Base-by-base conservation (phyloP, 1,140 invertebrate species). In the Thereuonema tuberculata region DNA sequence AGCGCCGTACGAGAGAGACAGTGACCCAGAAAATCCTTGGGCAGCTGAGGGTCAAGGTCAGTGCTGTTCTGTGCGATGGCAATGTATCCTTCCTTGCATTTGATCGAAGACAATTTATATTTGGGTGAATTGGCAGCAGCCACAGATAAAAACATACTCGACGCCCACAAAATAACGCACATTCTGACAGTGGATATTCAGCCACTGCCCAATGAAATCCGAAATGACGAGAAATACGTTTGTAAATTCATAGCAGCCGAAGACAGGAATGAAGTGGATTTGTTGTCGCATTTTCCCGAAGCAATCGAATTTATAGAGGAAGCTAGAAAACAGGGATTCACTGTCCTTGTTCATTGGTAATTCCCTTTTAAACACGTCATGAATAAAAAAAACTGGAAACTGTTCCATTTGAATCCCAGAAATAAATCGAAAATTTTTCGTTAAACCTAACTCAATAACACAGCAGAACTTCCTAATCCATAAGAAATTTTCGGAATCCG, bases 161-260 rank as follows among this genome's bases (percentile, higher is more conserved):
- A 80, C 47, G 78, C 77, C 21, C 75, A 81, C 29, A 79, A 81
- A 65, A 82, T 89, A 26, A 83, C 80, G 14, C 82, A 86, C 66
- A 86, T 91, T 62, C 69, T 91, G 14, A 89, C 87, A 0, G 77
- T 89, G 50, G 88, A 91, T 69, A 82, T 86, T 2, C 86, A 87
- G 65, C 87, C 87, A 15, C 73, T 91, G 60, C 86, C 87, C 0
- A 76, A 82, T 65, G 81, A 81, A 64, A 82, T 89, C 53, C 73
- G 81, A 37, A 24, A 2, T 24, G 20, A 26, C 2, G 25, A 1
- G 48, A 14, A 60, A 17, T 46, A 3, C 26, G 2, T 9, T 5
- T 24, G 2, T 5, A 14, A 21, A 60, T 50, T 49, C 37, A 15
- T 24, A 49, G 3, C 24, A 50, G 57, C 29, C n/a, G 20, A 12